These are phyloP conservation scores for Dryobates pubescens DNA, from an alignment of 2,797 vertebrate genomes.

Conservation along the genomic window DNA sequence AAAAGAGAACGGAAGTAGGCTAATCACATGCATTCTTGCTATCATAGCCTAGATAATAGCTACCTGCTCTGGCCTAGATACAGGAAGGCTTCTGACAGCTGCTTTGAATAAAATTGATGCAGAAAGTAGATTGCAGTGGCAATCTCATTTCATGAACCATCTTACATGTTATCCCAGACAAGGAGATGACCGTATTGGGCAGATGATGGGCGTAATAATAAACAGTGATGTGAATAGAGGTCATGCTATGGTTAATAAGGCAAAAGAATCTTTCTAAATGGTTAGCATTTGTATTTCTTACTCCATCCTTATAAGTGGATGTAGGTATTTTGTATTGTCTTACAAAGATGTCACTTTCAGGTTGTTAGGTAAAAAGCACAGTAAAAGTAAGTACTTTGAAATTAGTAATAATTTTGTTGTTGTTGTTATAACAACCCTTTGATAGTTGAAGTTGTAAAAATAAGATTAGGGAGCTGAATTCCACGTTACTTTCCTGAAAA, in stretches of 20 bases:
- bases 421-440: neutral
- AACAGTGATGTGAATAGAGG: neutral
- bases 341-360: neutral
- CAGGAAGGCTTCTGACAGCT: neutral
- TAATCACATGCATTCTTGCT: constrained; percentile 11
- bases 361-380: neutral
- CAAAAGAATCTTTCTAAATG: neutral
- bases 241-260: neutral
- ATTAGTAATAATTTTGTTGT: neutral
- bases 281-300: neutral
- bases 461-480: neutral
- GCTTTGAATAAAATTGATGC: neutral
- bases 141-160: neutral
- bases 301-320: neutral
- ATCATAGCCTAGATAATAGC: neutral
- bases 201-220: neutral
- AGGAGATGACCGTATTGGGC: neutral
- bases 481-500: neutral
- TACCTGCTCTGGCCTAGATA: neutral
- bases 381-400: neutral
- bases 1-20: constrained; percentile 2
- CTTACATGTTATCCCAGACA: neutral
- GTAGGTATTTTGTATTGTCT: neutral
- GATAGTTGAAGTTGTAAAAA: neutral
- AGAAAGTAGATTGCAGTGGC: neutral